A percentile compares a stretch with the other conserved stretches of the same genome.
These are phyloP conservation scores for Micromussa lordhowensis DNA, from an alignment of 92 coral and sea anemone species.

Conservation along the genomic window DNA sequence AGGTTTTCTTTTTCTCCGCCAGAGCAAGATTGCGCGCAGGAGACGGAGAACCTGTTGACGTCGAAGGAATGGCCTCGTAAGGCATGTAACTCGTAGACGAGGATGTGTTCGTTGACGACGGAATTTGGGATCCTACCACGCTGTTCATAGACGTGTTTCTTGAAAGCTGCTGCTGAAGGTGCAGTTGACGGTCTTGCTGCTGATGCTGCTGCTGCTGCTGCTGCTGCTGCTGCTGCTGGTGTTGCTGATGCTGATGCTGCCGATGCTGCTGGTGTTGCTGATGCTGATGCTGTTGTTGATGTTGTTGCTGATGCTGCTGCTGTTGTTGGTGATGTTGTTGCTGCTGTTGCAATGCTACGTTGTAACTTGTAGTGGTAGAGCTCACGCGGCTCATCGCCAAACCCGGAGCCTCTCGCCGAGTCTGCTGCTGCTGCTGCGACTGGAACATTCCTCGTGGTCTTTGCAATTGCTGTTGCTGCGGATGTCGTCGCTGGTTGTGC, in stretches of 20 bases:
- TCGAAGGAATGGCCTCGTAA: slow-evolving; percentile 28
- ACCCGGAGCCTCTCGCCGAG: slow-evolving; percentile 19
- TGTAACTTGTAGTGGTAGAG: slow-evolving; percentile 56
- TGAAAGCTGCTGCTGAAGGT: slow-evolving; percentile 32
- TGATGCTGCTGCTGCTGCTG: slow-evolving; percentile 48
- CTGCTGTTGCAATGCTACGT: slow-evolving; percentile 42
- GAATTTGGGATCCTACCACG: neutral
- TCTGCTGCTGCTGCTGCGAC: slow-evolving; percentile 30
- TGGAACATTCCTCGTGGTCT: slow-evolving; percentile 9
- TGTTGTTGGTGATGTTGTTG: slow-evolving; percentile 48
- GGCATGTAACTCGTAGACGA: slow-evolving; percentile 28
- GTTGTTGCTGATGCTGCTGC: slow-evolving; percentile 54
- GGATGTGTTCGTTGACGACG: slow-evolving; percentile 6
- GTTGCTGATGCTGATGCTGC: slow-evolving; percentile 53
- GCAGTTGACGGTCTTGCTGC: slow-evolving; percentile 53
- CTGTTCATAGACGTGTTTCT: slow-evolving; percentile 14
- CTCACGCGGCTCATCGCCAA: slow-evolving; percentile 44
- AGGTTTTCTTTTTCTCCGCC: slow-evolving; percentile 1
- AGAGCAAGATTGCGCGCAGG: neutral
- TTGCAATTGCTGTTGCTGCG: slow-evolving; percentile 27
- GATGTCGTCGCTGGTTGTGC: slow-evolving; percentile 1
- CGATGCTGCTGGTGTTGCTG: slow-evolving; percentile 42
- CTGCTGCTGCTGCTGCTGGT: slow-evolving; percentile 50
- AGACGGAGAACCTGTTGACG: slow-evolving; percentile 21
- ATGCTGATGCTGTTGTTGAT: slow-evolving; percentile 39